phyloP scores from a whole-genome alignment of 2,888 invertebrate genomes.

The Pomacea canaliculata region DNA sequence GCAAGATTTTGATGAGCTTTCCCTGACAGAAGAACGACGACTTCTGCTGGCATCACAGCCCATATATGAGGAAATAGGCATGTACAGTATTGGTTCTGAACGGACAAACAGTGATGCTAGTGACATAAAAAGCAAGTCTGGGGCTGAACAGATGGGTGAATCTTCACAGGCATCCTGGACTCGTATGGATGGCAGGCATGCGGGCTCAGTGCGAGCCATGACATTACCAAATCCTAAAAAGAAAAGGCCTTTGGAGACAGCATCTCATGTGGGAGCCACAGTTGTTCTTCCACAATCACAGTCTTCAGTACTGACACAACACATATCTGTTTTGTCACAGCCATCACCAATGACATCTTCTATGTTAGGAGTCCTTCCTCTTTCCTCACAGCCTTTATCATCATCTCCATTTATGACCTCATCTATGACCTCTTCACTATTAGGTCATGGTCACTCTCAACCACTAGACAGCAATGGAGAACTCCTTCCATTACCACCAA shows the following conservation, averaged over 20 bases:
- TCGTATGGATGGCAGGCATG: neutral
- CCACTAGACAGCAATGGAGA: constrained; percentile 25
- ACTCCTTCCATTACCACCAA: constrained; percentile 28
- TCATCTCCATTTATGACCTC: constrained; percentile 33
- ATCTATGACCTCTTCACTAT: constrained; percentile 31
- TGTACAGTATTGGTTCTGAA: constrained; percentile 36
- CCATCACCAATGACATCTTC: constrained; percentile 27
- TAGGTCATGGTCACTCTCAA: constrained; percentile 22
- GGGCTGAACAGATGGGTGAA: constrained; percentile 13
- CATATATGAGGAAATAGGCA: constrained; percentile 61
- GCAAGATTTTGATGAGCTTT: constrained; percentile 31
- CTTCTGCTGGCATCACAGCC: constrained; percentile 56
- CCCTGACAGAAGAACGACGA: constrained; percentile 48
- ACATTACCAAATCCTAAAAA: constrained; percentile 17
- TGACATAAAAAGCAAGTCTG: constrained; percentile 8
- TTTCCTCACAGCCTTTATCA: constrained; percentile 1
- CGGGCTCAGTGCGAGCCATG: neutral
- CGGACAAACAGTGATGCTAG: neutral
- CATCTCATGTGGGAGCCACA: neutral
- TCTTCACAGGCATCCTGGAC: constrained; percentile 1
- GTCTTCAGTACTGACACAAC: neutral
- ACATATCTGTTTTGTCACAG: neutral
- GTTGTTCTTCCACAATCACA: constrained; percentile 5
- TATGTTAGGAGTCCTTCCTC: constrained; percentile 14
- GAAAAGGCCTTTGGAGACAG: neutral